Percentiles rank a stretch among this genome's conserved stretches.
phyloP scores from a whole-genome alignment of 2,113 vertebrate genomes.

The Strix aluco region DNA sequence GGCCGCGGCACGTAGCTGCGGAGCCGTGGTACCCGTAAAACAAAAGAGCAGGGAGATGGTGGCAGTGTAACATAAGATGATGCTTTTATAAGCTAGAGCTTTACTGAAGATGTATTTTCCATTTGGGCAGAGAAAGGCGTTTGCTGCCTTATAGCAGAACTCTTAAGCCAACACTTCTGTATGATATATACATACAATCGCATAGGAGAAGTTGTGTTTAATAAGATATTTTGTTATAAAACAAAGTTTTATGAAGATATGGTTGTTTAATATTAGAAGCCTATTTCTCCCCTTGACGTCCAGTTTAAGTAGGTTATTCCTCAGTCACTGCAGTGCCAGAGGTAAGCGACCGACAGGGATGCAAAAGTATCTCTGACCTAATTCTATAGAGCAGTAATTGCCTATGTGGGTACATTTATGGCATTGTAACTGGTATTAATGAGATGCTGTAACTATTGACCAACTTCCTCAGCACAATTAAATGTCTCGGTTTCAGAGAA shows the following conservation, averaged over 20 bases:
- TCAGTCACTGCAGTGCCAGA: slow-evolving; percentile 9
- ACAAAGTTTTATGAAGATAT: slow-evolving; percentile 78
- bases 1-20: neutral
- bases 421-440: slow-evolving; percentile 46
- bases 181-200: slow-evolving; percentile 66
- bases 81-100: slow-evolving; percentile 50
- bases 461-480: slow-evolving; percentile 42
- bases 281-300: slow-evolving; percentile 57
- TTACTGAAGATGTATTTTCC: slow-evolving; percentile 59
- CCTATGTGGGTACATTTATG: slow-evolving; percentile 37
- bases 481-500: slow-evolving; percentile 35
- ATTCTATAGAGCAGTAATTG: slow-evolving; percentile 11
- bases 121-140: slow-evolving; percentile 42
- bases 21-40: neutral
- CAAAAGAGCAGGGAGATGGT: neutral
- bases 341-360: neutral
- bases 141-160: slow-evolving; percentile 52
- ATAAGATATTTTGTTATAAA: slow-evolving; percentile 83
- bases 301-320: slow-evolving; percentile 13
- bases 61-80: slow-evolving; percentile 32
- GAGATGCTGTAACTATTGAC: slow-evolving; percentile 56
- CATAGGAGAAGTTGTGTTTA: slow-evolving; percentile 71
- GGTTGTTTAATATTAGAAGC: slow-evolving; percentile 74
- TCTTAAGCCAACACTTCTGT: slow-evolving; percentile 66
- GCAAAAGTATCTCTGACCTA: slow-evolving; percentile 37